Evolutionary conservation across 2,113 vertebrate genomes (phyloP).

Genomic region (Galbula dea): DNA sequence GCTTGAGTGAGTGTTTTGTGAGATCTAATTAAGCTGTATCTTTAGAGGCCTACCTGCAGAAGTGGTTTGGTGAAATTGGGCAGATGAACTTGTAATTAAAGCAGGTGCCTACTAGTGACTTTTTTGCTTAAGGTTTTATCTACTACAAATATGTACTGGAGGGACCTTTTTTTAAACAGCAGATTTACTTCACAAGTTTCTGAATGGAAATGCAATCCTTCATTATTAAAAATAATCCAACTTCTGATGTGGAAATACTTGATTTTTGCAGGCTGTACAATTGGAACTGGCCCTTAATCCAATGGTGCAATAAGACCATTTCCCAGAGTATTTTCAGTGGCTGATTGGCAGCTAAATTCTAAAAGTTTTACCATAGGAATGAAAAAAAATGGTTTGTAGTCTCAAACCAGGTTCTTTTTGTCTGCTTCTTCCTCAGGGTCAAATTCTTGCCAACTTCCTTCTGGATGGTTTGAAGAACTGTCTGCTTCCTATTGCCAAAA

Average conservation of each 20-base stretch:
- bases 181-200: not conserved
- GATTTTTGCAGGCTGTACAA: not conserved
- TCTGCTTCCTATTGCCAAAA: not conserved
- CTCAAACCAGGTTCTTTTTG: not conserved
- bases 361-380: not conserved
- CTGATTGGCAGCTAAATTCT: not conserved
- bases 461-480: not conserved
- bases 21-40: not conserved
- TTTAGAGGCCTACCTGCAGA: not conserved
- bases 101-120: not conserved
- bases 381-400: not conserved
- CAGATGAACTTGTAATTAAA: conserved; percentile 9
- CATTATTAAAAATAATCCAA: not conserved
- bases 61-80: not conserved
- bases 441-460: not conserved
- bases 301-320: not conserved
- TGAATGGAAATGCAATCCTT: not conserved
- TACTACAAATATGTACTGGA: not conserved
- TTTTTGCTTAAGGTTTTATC: not conserved
- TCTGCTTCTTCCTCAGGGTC: not conserved
- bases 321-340: not conserved
- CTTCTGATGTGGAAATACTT: conserved; percentile 22
- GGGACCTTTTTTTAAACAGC: not conserved
- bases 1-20: not conserved
- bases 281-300: not conserved